Evolutionary conservation across 2,888 invertebrate species (phyloP).

Genomic region (Ecliptopera silaceata): DNA sequence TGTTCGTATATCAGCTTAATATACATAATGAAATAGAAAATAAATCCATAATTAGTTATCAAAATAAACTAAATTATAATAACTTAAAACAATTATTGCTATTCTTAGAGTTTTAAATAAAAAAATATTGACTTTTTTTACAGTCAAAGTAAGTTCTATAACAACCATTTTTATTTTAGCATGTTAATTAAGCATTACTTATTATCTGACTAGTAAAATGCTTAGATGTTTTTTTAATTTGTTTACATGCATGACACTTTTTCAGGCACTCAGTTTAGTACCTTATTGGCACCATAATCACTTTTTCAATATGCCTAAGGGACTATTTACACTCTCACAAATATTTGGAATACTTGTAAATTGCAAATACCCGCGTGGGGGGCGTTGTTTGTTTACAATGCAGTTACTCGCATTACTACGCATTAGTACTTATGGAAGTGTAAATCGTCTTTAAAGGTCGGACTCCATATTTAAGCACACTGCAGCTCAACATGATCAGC

Average conservation of each 20-base stretch:
- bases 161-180: constrained; percentile 21
- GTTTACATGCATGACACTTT: constrained; percentile 13
- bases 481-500: too few relatives aligned
- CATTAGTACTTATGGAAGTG: too few relatives aligned
- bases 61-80: neutral
- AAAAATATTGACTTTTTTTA: constrained; percentile 19
- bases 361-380: too few relatives aligned
- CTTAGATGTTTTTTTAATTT: constrained; percentile 17
- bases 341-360: too few relatives aligned
- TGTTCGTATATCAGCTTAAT: constrained; percentile 7
- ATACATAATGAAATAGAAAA: constrained; percentile 10
- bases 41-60: constrained; percentile 3
- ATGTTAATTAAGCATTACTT: constrained; percentile 16
- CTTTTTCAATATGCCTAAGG: constrained; percentile 6
- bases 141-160: constrained; percentile 16
- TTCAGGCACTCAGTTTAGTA: constrained; percentile 27
- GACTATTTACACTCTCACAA: neutral
- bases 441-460: too few relatives aligned
- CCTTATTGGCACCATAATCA: constrained; percentile 34
- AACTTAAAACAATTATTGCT: constrained; percentile 16
- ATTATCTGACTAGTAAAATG: constrained; percentile 27
- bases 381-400: too few relatives aligned
- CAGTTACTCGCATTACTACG: too few relatives aligned
- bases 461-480: too few relatives aligned
- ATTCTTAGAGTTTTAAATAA: constrained; percentile 12